Percentiles rank a stretch among this genome's conserved stretches.
phyloP scores from a whole-genome alignment of 2,113 vertebrate species.

The Narcine bancroftii region DNA sequence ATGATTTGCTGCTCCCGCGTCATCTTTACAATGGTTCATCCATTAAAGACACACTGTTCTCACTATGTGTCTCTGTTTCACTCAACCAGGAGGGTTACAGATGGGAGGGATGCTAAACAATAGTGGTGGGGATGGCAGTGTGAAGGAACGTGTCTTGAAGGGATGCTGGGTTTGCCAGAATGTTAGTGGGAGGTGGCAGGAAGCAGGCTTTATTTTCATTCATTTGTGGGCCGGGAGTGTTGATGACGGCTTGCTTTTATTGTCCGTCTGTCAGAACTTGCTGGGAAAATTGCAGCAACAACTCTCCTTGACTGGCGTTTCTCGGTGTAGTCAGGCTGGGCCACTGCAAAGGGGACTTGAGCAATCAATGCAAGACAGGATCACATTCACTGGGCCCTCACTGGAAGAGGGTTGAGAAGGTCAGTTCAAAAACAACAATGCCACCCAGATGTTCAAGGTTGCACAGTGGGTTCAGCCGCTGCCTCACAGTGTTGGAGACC shows the following conservation, averaged over 20 bases:
- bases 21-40: background rate
- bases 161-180: background rate
- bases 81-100: background rate
- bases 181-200: slow-evolving; percentile 13
- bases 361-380: too few species aligned
- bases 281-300: background rate
- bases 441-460: too few species aligned
- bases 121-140: background rate
- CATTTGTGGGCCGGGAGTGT: background rate
- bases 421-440: too few species aligned
- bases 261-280: background rate
- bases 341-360: background rate
- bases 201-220: background rate
- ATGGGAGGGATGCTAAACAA: background rate
- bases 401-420: too few species aligned
- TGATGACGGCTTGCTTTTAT: background rate
- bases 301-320: background rate
- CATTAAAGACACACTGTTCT: background rate
- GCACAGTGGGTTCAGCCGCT: too few species aligned
- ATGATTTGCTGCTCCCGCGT: background rate
- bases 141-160: background rate
- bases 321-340: background rate
- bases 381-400: too few species aligned
- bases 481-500: too few species aligned
- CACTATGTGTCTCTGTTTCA: background rate